Conservation (phyloP, 2,797 vertebrate genomes). For the Eulemur rubriventer region DNA sequence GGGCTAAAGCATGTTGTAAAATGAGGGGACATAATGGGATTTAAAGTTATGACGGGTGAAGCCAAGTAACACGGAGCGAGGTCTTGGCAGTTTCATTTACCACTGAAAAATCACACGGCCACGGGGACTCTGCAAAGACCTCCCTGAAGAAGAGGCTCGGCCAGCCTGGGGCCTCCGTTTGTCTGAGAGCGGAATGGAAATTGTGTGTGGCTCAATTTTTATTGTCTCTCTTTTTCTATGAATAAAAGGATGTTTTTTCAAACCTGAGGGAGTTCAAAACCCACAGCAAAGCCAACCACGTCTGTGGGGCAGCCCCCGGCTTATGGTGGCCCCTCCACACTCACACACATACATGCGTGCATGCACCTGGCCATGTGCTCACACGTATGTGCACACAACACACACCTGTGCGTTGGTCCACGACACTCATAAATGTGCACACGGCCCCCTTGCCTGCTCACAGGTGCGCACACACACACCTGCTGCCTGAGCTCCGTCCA, state of each 20-base stretch:
- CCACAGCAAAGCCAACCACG: neutral
- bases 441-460: neutral
- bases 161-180: neutral
- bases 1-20: constrained; percentile 60
- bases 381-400: neutral
- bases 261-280: neutral
- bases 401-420: too few relatives aligned
- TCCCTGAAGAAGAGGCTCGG: neutral
- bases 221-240: neutral
- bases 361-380: accelerated
- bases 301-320: accelerated
- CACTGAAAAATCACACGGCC: constrained; percentile 42
- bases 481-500: neutral
- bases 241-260: neutral
- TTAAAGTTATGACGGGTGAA: constrained; percentile 72
- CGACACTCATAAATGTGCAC: neutral
- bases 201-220: neutral
- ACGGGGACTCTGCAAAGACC: neutral
- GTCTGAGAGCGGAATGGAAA: neutral
- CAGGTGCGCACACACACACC: too few relatives aligned
- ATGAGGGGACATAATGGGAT: constrained; percentile 71
- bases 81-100: constrained; percentile 71
- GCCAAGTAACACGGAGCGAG: neutral
- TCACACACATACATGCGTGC: accelerated
- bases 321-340: neutral